phyloP scores from a whole-genome alignment of 2,888 invertebrate species.

The Eupithecia tripunctaria region DNA sequence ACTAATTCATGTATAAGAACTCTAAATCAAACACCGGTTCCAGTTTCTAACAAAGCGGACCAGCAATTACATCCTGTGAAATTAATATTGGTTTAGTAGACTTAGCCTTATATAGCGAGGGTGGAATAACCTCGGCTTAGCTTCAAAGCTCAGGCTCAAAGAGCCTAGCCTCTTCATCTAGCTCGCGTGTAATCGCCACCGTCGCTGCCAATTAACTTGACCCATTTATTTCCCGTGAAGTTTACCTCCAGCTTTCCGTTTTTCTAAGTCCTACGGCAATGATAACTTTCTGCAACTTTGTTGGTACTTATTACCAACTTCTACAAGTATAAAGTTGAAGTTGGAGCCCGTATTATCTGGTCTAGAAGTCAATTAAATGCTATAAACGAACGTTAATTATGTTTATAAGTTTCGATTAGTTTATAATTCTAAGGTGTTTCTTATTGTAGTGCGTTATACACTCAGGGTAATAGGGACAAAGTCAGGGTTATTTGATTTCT shows the following conservation, averaged over 20 bases:
- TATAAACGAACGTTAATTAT: neutral
- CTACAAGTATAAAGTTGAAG: neutral
- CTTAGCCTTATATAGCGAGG: neutral
- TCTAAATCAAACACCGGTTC: too few species aligned
- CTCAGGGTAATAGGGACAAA: too few species aligned
- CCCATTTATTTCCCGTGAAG: conserved; percentile 20
- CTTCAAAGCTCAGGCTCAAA: conserved; percentile 5
- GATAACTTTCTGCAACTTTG: neutral
- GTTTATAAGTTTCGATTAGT: neutral
- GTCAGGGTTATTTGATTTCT: too few species aligned
- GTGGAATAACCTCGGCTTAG: neutral
- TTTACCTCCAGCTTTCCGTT: conserved; percentile 7
- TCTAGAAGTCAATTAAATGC: neutral
- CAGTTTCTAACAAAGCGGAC: neutral
- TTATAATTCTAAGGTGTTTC: too few species aligned
- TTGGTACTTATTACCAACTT: conserved; percentile 7
- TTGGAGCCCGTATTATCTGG: neutral
- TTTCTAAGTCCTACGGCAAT: conserved; percentile 12
- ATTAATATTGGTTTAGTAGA: neutral
- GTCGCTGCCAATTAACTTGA: conserved; percentile 24
- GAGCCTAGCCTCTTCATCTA: too few species aligned
- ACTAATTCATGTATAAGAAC: too few species aligned
- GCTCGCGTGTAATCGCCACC: conserved; percentile 12
- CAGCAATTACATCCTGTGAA: neutral
- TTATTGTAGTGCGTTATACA: too few species aligned